phyloP scores from a whole-genome alignment of 2,797 vertebrate species.

The Chaetophractus vellerosus region DNA sequence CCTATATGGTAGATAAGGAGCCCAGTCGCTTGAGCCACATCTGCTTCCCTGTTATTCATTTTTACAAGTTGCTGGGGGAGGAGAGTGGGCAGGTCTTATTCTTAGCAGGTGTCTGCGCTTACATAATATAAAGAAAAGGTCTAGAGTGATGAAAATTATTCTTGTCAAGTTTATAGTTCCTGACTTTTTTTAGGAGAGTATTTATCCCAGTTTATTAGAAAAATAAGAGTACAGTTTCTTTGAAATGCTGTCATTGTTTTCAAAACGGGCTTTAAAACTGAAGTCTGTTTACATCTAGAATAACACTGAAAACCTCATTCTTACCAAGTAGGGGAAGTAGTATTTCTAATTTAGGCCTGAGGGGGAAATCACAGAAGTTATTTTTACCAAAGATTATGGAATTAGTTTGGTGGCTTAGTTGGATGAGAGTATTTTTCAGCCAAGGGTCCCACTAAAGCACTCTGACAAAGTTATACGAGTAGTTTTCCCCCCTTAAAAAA shows the following conservation, averaged over 20 bases:
- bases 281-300: background rate
- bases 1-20: no score
- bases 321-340: background rate
- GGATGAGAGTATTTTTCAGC: conserved; percentile 23
- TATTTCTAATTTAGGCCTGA: background rate
- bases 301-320: background rate
- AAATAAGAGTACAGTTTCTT: conserved; percentile 56
- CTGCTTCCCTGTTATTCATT: background rate
- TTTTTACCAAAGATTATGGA: background rate
- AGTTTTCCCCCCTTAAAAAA: conserved; percentile 41
- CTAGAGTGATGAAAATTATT: conserved; percentile 55
- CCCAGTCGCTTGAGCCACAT: no score
- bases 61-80: conserved; percentile 23
- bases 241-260: conserved; percentile 40
- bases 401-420: background rate
- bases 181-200: conserved; percentile 56
- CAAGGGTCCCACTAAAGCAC: background rate
- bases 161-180: conserved; percentile 64
- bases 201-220: conserved; percentile 36
- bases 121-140: background rate
- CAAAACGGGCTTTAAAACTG: conserved; percentile 51
- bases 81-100: background rate
- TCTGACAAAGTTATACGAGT: background rate
- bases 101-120: conserved; percentile 30
- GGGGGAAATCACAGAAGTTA: background rate